Base-by-base conservation (phyloP, 2,113 vertebrate genomes). In the Albula goreensis region DNA sequence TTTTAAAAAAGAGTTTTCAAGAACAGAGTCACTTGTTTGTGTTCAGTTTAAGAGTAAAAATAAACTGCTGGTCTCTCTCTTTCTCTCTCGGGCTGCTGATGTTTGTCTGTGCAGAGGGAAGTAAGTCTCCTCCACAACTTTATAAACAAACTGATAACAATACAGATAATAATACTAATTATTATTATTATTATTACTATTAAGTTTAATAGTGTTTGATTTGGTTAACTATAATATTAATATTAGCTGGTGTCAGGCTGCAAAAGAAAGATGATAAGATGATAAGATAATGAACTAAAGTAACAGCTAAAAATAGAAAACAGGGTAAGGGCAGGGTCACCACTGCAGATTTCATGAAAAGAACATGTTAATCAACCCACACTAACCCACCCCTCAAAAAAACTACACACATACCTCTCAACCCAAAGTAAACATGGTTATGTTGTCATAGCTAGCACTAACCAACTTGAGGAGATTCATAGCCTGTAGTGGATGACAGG, bases 381-480 rank as follows among this genome's bases (percentile, higher is more conserved):
- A 41, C 2, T 9, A 22, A 17, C 78, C 15, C 49, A 13, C 78
- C n/a, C 0, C 10, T 41, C 48, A 41, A 41, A 41, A 41, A 41
- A 41, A 41, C 17, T 17, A 2, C 12, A 50, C 91, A 93, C 92
- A 92, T 48, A 9, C n/a, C 60, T 12, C 12, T 1, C 41, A 22
- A 48, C 78, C 49, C 10, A 94, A 94, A 93, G 93, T 92, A 95
- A 96, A 96, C 93, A 96, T 89, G 92, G 93, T 93, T 91, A 91
- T 89, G 90, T 94, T 94, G 92, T 96, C 95, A 93, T 94, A 5
- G 17, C 92, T 85, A 91, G 88, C 84, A 89, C 81, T 93, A 93
- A 93, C 95, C 95, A 74, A 93, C 17, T 92, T 92, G 95, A 66
- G 90, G 90, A 95, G 94, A 93, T 96, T 96, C 93, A 90, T 93